Base-by-base conservation (phyloP, 1,140 invertebrate species). In the Brachionus rubens region DNA sequence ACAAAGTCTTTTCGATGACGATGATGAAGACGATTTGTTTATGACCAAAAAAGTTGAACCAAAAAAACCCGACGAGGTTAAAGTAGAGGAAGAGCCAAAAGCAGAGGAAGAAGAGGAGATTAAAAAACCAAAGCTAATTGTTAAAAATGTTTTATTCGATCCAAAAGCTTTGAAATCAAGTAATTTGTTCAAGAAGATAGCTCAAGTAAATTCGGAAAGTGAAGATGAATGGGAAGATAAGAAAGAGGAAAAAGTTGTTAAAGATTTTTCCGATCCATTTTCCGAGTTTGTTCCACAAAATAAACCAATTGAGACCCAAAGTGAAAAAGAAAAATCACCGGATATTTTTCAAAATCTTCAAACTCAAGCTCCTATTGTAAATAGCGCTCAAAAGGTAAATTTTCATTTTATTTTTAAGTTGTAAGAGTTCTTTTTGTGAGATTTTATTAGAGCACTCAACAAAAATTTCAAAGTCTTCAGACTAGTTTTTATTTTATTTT, bases 81-180 rank as follows among this genome's bases (percentile, higher is more conserved):
- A 65, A 33, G 41, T 33, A 3, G 30, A 21, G 12, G 16, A 52
- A 21, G 21, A 52, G 4, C 5, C 12, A 43, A 12, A 43, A 40
- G 0, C 1, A 10, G 5, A 50, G 1, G 50, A 48, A 26, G 12
- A 16, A 19, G 68, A 48, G 19, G 59, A 21, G 7, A 3, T 65
- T 10, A 43, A 12, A 41, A 65, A 65, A 36, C 59, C 59, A 10
- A 65, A 65, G 19, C 7, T 41, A 41, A 12, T 50, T 10, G 19
- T 14, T 9, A 48, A 54, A 16, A 72, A 72, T 72, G 46, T 72
- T 12, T 26, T 72, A 1, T 72, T 72, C 14, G 68, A 72, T 52
- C 68, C 68, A 28, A 36, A 19, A 30, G 68, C 43, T n/a, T 26
- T 72, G 7, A 72, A 54, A 50, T 72, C 68, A 72, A 72, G 68